Evolutionary conservation across 2,888 invertebrate genomes (phyloP), one percentile per base, ranked within the genome.

Genomic region (Macrophya annulata): DNA sequence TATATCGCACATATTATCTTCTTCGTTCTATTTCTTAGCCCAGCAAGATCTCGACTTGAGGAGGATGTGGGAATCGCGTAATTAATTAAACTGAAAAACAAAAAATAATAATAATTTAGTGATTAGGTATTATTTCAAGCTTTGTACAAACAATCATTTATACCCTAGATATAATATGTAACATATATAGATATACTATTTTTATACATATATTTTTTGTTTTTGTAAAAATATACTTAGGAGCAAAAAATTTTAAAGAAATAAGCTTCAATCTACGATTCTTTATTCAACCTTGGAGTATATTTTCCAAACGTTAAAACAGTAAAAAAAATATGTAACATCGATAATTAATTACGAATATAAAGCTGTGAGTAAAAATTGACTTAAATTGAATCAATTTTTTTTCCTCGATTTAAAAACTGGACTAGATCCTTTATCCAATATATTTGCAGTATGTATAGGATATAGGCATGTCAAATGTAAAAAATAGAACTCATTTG

Each of bases 61-160:
- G 31, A 45, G 72, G 72, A 74, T 74, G 72, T 74, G 72, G 72
- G 45, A 74, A 77, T 77, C 51, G 51, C 76, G 76, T 31, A 74
- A 74, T 74, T 45, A 10, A 45, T 74, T 45, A n/a, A n/a, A 74
- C n/a, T 31, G 45, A 45, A 10, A 10, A 74, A 74, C 21, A 74
- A 31, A 31, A 31, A 3, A 31, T 31, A 31, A 31, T 3, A 31
- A 74, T 45, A 74, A 74, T 45, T 45, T 37, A 17, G 2, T 43
- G 72, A 74, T 45, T 74, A n/a, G n/a, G n/a, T n/a, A 74, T 74
- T 45, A 21, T 10, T 10, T 15, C 10, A 45, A 21, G 45, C 72
- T 74, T 45, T 15, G 45, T 45, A 21, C n/a, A 74, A 74, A 25
- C 72, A 45, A 74, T 21, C 68, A 37, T 15, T 55, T 55, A 31